These are phyloP conservation scores for Falco cherrug DNA, from an alignment of 2,797 vertebrate species.

Conservation along the genomic window DNA sequence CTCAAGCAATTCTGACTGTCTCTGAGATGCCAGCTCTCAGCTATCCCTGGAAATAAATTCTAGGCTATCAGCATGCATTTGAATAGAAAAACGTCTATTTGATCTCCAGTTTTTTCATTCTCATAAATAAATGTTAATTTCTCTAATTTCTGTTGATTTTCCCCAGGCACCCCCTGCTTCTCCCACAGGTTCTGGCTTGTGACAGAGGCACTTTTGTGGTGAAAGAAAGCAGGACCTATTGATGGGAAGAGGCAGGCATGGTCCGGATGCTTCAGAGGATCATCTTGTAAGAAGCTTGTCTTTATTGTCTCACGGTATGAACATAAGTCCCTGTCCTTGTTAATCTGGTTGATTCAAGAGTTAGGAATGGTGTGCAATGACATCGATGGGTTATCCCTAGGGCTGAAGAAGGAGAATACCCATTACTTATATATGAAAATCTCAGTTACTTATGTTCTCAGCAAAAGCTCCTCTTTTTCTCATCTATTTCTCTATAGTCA, in stretches of 20 bases:
- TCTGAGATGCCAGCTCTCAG: background rate
- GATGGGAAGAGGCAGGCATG: background rate
- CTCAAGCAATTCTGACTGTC: background rate
- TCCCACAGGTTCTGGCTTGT: background rate
- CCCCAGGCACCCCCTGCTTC: background rate
- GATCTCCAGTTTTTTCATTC: background rate
- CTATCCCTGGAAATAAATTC: background rate
- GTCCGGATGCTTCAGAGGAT: background rate
- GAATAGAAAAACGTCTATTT: background rate
- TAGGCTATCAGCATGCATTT: background rate
- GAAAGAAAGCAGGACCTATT: background rate
- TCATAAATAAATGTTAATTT: background rate
- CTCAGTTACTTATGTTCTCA: constrained; percentile 29
- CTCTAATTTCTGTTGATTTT: background rate
- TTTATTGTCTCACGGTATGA: background rate
- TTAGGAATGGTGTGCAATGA: background rate
- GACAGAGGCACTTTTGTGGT: background rate
- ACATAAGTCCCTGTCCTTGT: background rate
- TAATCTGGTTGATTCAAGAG: background rate
- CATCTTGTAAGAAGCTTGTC: constrained; percentile 25
- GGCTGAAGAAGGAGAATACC: background rate
- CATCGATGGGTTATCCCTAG: background rate
- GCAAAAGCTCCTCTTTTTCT: constrained; percentile 28
- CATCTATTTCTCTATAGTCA: constrained; percentile 46
- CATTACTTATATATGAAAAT: background rate